Percentiles rank a stretch among this genome's conserved stretches.
Evolutionary conservation across 1,140 invertebrate genomes (phyloP).

Genomic region (Neodiprion pinetum): DNA sequence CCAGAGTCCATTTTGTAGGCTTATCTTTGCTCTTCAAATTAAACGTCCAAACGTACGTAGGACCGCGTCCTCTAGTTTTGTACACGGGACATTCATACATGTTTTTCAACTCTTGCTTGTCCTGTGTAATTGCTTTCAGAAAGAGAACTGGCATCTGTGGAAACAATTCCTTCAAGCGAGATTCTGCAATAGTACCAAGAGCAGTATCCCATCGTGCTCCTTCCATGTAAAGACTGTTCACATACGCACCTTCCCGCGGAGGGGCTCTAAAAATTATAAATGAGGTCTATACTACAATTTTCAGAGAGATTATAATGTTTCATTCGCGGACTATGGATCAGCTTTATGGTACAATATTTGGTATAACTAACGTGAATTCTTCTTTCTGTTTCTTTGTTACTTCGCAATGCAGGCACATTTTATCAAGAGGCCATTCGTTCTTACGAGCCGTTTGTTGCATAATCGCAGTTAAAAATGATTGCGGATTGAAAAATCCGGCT

Average conservation of each 20-base stretch:
- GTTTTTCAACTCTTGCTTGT: constrained; percentile 87
- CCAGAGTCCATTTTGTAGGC: constrained; percentile 89
- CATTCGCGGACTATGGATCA: background rate
- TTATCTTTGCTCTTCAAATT: constrained; percentile 91
- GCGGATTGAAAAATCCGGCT: constrained; percentile 95
- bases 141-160: constrained; percentile 92
- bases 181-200: constrained; percentile 80
- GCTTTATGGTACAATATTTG: constrained; percentile 23
- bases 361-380: constrained; percentile 72
- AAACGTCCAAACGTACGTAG: constrained; percentile 96
- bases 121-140: constrained; percentile 85
- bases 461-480: constrained; percentile 95
- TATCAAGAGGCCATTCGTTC: constrained; percentile 95
- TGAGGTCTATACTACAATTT: background rate
- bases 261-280: constrained; percentile 64
- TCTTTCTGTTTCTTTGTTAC: constrained; percentile 92
- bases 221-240: constrained; percentile 92
- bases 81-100: constrained; percentile 95
- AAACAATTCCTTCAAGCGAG: constrained; percentile 88
- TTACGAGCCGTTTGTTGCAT: constrained; percentile 96
- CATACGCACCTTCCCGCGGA: constrained; percentile 90
- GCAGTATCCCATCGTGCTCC: constrained; percentile 90
- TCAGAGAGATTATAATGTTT: constrained; percentile 2
- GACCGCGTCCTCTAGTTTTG: constrained; percentile 86
- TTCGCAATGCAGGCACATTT: constrained; percentile 94